Evolutionary conservation across 2,888 invertebrate species (phyloP), one percentile per base, ranked within the genome.

Genomic region (Polylopha cassiicola): DNA sequence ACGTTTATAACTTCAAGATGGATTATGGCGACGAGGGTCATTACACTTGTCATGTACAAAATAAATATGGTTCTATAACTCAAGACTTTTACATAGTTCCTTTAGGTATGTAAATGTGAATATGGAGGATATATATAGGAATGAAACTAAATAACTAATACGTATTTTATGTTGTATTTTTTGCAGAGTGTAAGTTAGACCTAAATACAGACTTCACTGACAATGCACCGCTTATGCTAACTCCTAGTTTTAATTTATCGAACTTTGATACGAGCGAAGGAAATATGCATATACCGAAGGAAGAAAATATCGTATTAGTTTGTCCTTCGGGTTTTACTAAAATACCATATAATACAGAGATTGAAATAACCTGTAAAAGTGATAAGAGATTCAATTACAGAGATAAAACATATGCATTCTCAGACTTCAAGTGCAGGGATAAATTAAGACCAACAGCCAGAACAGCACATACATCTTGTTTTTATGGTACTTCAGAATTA

Each of bases 151-250:
- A n/a, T n/a, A n/a, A n/a, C n/a, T n/a, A n/a, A n/a, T n/a, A n/a
- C n/a, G n/a, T n/a, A n/a, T n/a, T n/a, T n/a, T n/a, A 9, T 23
- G 9, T 21, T 24, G 22, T 5, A 15, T 20, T 31, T 47, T 39
- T 66, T 63, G 17, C 61, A 78, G 77, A 64, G 37, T 78, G 78
- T 42, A 27, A 52, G 6, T 30, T 77, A 7, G 55, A 69, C 28
- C 46, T 58, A 2, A 31, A 50, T 15, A 39, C 45, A 6, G 55
- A 65, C 17, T 55, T 67, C 4, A 32, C 45, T 7, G 33, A 22
- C 4, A 50, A 55, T 3, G 61, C 61, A 15, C 71, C 71, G 0
- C 15, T 73, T 4, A 52, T 71, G 33, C 4, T 53, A 3, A 42
- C 46, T 2, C 17, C 28, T 0, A 17, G 27, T 10, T 14, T 48